Conservation (phyloP, 1,140 invertebrate species). For the Halesus radiatus region DNA sequence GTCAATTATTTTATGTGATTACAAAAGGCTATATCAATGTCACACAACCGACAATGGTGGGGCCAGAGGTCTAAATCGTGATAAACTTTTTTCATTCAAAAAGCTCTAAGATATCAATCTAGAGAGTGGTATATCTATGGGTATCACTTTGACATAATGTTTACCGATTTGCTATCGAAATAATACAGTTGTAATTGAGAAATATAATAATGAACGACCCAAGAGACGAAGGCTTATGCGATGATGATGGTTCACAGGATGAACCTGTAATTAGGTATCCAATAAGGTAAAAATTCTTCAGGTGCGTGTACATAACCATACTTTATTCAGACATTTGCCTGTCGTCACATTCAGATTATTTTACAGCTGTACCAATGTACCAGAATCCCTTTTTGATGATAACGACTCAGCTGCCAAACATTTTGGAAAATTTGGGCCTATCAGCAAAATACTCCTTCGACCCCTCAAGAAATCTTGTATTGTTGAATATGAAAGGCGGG, state of each 20-base stretch:
- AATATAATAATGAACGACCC: conserved; percentile 28
- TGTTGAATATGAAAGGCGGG: conserved; percentile 73
- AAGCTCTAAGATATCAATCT: too few species aligned
- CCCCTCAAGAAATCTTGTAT: conserved; percentile 73
- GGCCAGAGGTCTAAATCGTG: too few species aligned
- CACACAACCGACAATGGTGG: too few species aligned
- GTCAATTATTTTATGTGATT: too few species aligned
- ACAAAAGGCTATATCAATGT: too few species aligned
- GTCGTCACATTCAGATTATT: conserved; percentile 24
- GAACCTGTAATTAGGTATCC: conserved; percentile 25
- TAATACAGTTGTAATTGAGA: too few species aligned
- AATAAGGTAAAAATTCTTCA: conserved; percentile 36
- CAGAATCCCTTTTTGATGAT: conserved; percentile 73
- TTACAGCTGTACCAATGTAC: conserved; percentile 75
- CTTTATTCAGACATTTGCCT: not conserved
- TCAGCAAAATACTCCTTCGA: conserved; percentile 73
- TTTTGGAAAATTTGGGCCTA: conserved; percentile 76
- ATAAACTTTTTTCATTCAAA: too few species aligned
- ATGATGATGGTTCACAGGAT: conserved; percentile 41
- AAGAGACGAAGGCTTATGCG: conserved; percentile 24
- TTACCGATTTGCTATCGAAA: too few species aligned
- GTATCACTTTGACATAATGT: too few species aligned
- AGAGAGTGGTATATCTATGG: too few species aligned
- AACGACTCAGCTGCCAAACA: conserved; percentile 74
- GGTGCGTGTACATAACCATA: conserved; percentile 11